Evolutionary conservation across 1,140 invertebrate species (phyloP).

Genomic region (Probaryconus sp.): DNA sequence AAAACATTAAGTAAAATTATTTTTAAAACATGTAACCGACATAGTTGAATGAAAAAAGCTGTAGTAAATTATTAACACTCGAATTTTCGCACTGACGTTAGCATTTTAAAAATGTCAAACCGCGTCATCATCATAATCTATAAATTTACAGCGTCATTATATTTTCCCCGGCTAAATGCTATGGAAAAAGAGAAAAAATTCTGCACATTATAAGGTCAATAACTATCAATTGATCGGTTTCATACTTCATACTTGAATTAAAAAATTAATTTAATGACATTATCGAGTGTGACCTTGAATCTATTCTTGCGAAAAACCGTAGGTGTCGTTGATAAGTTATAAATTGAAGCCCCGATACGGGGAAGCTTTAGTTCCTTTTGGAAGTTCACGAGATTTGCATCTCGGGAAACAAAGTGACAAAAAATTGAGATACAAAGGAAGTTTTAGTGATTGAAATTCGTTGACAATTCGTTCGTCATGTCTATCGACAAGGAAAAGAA

Average conservation of each 20-base stretch:
- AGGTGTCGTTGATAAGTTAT: constrained; percentile 25
- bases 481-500: no score
- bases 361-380: constrained; percentile 3
- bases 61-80: no score
- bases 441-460: no score
- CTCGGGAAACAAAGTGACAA: no score
- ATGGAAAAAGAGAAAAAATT: constrained; percentile 9
- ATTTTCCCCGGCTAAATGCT: background rate
- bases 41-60: no score
- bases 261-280: constrained; percentile 8
- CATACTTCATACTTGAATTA: background rate
- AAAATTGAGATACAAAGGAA: no score
- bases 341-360: background rate
- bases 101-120: background rate
- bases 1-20: no score
- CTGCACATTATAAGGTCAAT: constrained; percentile 6
- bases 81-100: no score
- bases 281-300: constrained; percentile 10
- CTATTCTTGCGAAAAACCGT: background rate
- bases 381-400: background rate
- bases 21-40: no score
- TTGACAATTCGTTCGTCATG: no score
- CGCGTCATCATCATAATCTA: background rate
- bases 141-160: constrained; percentile 12
- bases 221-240: constrained; percentile 15